Evolutionary conservation across 1,140 invertebrate genomes (phyloP).

Genomic region (Armadillidium nasatum): DNA sequence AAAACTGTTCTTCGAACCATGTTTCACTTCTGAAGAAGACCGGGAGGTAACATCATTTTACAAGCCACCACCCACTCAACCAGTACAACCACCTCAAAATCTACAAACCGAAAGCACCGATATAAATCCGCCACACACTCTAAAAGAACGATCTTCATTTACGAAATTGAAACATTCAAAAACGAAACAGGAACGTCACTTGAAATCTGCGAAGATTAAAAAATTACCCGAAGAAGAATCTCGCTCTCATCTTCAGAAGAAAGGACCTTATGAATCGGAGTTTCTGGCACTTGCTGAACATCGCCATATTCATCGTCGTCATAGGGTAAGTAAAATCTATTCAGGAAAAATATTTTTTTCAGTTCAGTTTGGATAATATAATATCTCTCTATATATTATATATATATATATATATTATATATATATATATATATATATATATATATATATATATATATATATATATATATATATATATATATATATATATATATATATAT

Average conservation of each 20-base stretch:
- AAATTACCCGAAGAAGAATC: background rate
- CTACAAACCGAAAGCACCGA: background rate
- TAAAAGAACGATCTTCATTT: background rate
- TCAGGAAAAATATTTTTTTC: too few relatives aligned
- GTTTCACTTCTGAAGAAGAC: background rate
- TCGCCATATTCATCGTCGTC: background rate
- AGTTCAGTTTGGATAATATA: too few relatives aligned
- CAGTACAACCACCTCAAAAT: background rate
- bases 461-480: too few relatives aligned
- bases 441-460: too few relatives aligned
- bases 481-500: too few relatives aligned
- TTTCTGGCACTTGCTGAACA: background rate
- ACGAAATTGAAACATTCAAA: background rate
- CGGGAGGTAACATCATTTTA: background rate
- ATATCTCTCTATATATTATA: too few relatives aligned
- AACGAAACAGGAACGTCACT: background rate
- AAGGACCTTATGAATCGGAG: background rate
- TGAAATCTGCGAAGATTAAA: background rate
- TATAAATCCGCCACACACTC: background rate
- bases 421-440: too few relatives aligned
- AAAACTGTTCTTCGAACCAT: constrained; percentile 54
- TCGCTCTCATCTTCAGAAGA: background rate
- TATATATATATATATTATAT: too few relatives aligned
- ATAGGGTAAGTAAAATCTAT: background rate
- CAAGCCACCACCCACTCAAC: background rate